Base-by-base conservation (phyloP, 92 coral and sea anemone species). In the Phymanthus crucifer region DNA sequence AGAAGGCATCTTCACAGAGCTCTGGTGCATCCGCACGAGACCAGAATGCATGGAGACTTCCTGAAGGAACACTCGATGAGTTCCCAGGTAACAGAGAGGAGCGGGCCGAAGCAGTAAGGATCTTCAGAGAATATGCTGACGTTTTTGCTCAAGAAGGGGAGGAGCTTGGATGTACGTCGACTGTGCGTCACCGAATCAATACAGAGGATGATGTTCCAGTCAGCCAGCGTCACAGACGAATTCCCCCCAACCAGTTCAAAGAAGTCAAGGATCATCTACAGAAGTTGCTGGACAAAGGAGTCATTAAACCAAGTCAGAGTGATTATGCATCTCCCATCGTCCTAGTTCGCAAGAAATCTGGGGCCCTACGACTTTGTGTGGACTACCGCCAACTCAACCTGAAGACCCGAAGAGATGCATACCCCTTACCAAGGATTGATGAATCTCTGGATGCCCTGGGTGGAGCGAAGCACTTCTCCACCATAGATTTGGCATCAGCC, bases 211-310 rank as follows among this genome's bases (percentile, higher is more conserved):
- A 79, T 67, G 18, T 40, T 7, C 84, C 90, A 6, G 85, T 87
- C n/a, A 77, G 70, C 69, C 88, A 83, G 58, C 77, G 71, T 26
- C 78, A 87, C 83, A 70, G 88, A 73, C 54, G 87, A 66, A 86
- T 86, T 33, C 82, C 85, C 14, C 85, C 86, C 16, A 75, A 50
- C 40, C 57, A 72, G 31, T 68, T 68, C 40, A 34, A 68, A 34
- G 73, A 68, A 4, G 73, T 68, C 1, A 68, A 78, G 66, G 83
- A 78, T 4, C 75, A 76, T 32, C 8, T 75, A 3, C 71, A 75
- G 80, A 75, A 50, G 34, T 13, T 75, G 19, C 21, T 75, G 71
- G 71, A 75, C 48, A 1, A 74, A 2, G 48, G 72, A 24, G 43
- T 72, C 24, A 66, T 72, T 32, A 0, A 24, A 40, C 43, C 36